Conservation (phyloP, 2,888 invertebrate species). For the Nephrotoma flavescens region DNA sequence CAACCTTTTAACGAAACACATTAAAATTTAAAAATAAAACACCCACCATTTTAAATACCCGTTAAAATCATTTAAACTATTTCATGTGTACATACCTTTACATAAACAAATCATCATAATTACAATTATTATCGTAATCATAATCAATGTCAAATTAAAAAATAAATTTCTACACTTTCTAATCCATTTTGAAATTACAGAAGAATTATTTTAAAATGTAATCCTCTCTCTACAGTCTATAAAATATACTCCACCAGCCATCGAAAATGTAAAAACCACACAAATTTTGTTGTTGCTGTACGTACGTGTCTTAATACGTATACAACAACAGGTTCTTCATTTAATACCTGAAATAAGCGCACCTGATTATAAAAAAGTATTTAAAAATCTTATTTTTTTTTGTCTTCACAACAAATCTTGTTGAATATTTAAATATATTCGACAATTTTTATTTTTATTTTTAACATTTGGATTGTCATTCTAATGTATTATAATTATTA, state of each 20-base stretch:
- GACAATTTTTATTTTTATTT: not conserved
- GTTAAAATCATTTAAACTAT: not conserved
- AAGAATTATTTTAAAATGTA: not conserved
- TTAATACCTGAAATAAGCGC: not conserved
- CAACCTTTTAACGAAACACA: not conserved
- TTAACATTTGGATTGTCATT: not conserved
- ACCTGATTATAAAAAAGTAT: not conserved
- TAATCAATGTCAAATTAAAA: not conserved
- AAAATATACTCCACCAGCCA: not conserved
- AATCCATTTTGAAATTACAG: not conserved
- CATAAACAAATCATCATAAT: not conserved
- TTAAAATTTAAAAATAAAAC: not conserved
- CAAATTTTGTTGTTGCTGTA: not conserved
- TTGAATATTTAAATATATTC: not conserved
- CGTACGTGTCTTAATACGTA: not conserved
- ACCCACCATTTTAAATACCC: not conserved
- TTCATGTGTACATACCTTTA: not conserved
- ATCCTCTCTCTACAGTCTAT: not conserved
- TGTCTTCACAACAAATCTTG: not conserved
- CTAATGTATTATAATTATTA: not conserved
- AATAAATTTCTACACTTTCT: not conserved
- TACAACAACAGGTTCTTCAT: not conserved
- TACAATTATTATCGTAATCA: not conserved
- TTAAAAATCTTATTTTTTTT: not conserved
- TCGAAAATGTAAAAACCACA: not conserved